Evolutionary conservation across 2,888 invertebrate genomes (phyloP).

Genomic region (Schizotus pectinicornis): DNA sequence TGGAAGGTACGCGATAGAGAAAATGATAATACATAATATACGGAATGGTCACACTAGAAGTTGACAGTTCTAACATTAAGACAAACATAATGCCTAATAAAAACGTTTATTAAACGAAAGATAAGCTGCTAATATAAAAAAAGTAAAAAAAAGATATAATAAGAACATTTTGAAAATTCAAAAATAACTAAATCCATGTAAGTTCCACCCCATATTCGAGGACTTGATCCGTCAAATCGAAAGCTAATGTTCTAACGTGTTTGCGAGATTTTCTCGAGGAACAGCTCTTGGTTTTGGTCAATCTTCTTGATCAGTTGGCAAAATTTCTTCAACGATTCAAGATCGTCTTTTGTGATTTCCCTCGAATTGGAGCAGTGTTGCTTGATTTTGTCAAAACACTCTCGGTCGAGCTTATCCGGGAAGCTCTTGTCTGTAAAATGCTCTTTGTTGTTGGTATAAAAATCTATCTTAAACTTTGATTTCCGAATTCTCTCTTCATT

Average conservation of each 20-base stretch:
- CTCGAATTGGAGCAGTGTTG: background rate
- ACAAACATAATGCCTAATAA: too few species aligned
- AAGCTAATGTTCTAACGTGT: background rate
- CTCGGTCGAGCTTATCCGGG: conserved; percentile 5
- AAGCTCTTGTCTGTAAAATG: conserved; percentile 13
- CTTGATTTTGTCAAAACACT: conserved; percentile 18
- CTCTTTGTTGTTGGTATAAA: conserved; percentile 8
- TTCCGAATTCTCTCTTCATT: background rate
- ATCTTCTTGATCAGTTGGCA: conserved; percentile 1
- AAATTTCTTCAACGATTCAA: background rate
- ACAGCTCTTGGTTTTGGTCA: background rate
- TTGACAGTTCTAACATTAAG: too few species aligned
- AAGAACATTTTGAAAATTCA: too few species aligned
- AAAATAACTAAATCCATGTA: too few species aligned
- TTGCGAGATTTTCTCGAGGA: background rate
- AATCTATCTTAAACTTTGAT: conserved; percentile 4
- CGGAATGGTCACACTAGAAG: too few species aligned
- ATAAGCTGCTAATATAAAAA: too few species aligned
- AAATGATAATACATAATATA: too few species aligned
- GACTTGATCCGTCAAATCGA: background rate
- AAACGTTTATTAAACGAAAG: too few species aligned
- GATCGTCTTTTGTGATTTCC: background rate
- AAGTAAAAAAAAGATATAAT: too few species aligned
- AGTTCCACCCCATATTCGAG: too few species aligned
- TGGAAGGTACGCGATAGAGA: background rate